A percentile compares a stretch with the other conserved stretches of the same genome.
These are phyloP conservation scores for Callimorpha dominula DNA, from an alignment of 2,888 invertebrate species.

Conservation along the genomic window DNA sequence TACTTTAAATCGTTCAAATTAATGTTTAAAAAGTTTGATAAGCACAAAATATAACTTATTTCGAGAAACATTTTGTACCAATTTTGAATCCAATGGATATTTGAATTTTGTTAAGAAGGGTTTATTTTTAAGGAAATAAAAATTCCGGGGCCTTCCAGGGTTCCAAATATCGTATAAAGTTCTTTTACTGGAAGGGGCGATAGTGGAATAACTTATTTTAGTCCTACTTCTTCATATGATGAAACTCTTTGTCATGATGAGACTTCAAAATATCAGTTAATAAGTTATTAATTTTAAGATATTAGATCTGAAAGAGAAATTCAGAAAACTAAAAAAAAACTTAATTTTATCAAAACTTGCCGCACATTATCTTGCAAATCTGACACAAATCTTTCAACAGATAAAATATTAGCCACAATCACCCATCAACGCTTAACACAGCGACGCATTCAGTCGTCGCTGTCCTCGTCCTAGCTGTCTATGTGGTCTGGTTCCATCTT, in stretches of 20 bases:
- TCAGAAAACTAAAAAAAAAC: background rate
- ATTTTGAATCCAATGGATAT: too few species aligned
- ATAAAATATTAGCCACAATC: background rate
- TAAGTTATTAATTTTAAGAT: too few species aligned
- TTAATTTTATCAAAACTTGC: background rate
- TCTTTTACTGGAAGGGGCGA: too few species aligned
- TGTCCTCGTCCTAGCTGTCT: conserved; percentile 72
- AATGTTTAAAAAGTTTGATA: too few species aligned
- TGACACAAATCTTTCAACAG: background rate
- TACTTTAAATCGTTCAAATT: conserved; percentile 16
- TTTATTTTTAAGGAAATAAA: too few species aligned
- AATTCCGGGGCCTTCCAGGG: too few species aligned
- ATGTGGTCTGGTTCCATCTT: conserved; percentile 73
- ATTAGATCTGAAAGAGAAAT: background rate
- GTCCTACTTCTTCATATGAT: conserved; percentile 10
- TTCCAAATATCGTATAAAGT: too few species aligned
- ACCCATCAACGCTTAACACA: conserved; percentile 10
- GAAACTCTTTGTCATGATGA: background rate
- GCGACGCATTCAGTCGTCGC: conserved; percentile 56
- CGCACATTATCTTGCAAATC: background rate
- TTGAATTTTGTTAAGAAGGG: too few species aligned
- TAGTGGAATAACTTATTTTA: too few species aligned
- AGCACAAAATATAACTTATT: too few species aligned
- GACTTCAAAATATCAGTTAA: background rate
- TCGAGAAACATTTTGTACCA: too few species aligned